Conservation (phyloP, 2,797 vertebrate genomes). For the Balearica regulorum region DNA sequence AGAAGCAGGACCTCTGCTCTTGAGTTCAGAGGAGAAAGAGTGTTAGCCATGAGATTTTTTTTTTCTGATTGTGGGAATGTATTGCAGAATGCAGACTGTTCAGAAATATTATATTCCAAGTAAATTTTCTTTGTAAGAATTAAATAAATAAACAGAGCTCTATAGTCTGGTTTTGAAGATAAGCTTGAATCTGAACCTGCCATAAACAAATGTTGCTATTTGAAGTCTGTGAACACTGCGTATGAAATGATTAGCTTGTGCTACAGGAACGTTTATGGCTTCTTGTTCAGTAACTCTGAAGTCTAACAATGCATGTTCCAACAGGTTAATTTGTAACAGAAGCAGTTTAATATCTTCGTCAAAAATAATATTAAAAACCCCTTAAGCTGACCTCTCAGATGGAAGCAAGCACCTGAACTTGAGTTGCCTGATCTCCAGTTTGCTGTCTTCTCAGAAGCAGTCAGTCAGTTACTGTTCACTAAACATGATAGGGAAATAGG, state of each 20-base stretch:
- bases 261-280: not conserved
- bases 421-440: not conserved
- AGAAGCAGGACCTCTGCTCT: not conserved
- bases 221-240: not conserved
- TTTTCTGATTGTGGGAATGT: not conserved
- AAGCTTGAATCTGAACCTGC: not conserved
- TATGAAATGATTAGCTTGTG: not conserved
- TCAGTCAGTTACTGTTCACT: not conserved
- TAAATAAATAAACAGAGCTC: not conserved
- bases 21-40: not conserved
- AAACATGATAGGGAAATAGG: not conserved
- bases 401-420: not conserved
- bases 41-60: rapidly evolving
- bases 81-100: not conserved
- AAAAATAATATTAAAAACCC: not conserved
- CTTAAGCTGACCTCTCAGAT: not conserved
- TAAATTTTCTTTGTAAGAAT: not conserved
- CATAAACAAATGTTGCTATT: not conserved
- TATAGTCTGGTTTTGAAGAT: not conserved
- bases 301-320: not conserved
- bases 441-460: not conserved
- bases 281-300: not conserved
- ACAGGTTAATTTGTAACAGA: not conserved
- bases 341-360: not conserved
- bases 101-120: not conserved